Evolutionary conservation across 1,140 invertebrate genomes (phyloP).

Genomic region (Trypoxylus dichotomus): DNA sequence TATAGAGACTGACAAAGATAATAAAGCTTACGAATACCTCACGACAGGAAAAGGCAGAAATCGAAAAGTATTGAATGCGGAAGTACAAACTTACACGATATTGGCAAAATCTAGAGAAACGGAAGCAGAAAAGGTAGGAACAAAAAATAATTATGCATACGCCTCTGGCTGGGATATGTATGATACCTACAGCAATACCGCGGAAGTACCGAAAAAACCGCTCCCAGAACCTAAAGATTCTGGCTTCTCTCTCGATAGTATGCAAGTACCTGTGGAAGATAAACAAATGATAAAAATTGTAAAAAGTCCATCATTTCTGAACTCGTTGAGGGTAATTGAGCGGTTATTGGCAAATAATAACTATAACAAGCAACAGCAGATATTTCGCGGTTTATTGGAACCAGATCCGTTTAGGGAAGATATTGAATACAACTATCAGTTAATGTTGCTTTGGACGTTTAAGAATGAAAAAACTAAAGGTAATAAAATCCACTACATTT

Average conservation of each 20-base stretch:
- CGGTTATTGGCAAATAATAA: constrained; percentile 69
- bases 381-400: constrained; percentile 64
- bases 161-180: constrained; percentile 75
- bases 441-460: constrained; percentile 68
- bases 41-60: constrained; percentile 64
- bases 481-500: background rate
- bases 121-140: constrained; percentile 57
- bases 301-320: constrained; percentile 57
- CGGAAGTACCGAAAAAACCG: constrained; percentile 5
- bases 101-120: constrained; percentile 65
- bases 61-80: constrained; percentile 62
- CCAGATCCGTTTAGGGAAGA: constrained; percentile 60
- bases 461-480: constrained; percentile 54
- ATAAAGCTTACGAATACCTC: constrained; percentile 66
- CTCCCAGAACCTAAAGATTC: constrained; percentile 39
- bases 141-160: constrained; percentile 61
- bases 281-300: constrained; percentile 50
- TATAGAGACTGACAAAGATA: constrained; percentile 58
- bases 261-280: constrained; percentile 44
- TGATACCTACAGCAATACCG: constrained; percentile 59
- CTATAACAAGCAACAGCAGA: constrained; percentile 64
- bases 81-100: constrained; percentile 65
- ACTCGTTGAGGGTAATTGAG: constrained; percentile 66
- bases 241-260: constrained; percentile 37
- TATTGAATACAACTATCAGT: constrained; percentile 64